Percentiles rank a stretch among this genome's conserved stretches.
Evolutionary conservation across 1,140 invertebrate species (phyloP).

Genomic region (Thaumatotibia leucotreta): DNA sequence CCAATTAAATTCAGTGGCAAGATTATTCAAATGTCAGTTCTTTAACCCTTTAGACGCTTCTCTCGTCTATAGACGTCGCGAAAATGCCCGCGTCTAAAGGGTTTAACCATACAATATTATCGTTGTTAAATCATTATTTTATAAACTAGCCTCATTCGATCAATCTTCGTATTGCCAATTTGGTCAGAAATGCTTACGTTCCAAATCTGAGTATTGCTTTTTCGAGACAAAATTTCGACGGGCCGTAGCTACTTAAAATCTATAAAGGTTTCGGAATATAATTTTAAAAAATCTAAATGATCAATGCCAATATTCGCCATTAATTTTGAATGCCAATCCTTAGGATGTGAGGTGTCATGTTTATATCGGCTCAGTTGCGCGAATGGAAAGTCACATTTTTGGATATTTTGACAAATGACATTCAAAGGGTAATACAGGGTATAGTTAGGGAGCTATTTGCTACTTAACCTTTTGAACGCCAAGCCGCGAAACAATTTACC

Average conservation of each 20-base stretch:
- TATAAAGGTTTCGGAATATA: too few species aligned
- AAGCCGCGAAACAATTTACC: too few species aligned
- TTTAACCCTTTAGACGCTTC: neutral
- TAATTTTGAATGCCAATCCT: too few species aligned
- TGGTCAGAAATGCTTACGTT: neutral
- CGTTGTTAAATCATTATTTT: neutral
- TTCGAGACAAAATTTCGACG: neutral
- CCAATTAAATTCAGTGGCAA: slow-evolving; percentile 20
- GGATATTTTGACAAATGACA: too few species aligned
- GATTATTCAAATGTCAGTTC: slow-evolving; percentile 14
- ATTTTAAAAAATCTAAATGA: too few species aligned
- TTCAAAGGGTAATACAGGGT: too few species aligned
- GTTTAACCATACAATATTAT: neutral
- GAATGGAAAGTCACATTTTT: too few species aligned
- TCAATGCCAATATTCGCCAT: too few species aligned
- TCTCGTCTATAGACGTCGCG: neutral
- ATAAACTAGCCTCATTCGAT: neutral
- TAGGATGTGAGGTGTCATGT: too few species aligned
- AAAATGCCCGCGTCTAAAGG: neutral
- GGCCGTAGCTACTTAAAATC: neutral
- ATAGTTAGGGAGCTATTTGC: too few species aligned
- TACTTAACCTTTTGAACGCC: too few species aligned
- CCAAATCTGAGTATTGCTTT: slow-evolving; percentile 1
- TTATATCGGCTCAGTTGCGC: too few species aligned
- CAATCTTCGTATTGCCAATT: neutral